Evolutionary conservation across 1,140 invertebrate species (phyloP), one percentile per base, ranked within the genome.

Genomic region (Drosophila kepulauana): DNA sequence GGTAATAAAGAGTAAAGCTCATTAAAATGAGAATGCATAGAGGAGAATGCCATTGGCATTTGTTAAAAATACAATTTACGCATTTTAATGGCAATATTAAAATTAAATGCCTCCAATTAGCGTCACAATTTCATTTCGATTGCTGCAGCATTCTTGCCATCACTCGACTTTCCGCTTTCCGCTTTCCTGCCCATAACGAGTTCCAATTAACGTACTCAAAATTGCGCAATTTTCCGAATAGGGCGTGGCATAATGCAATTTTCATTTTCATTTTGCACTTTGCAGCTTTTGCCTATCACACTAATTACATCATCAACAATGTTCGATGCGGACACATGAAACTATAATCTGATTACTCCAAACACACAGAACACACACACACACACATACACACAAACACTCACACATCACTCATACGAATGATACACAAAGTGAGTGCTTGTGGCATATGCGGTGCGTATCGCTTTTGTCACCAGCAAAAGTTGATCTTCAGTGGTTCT

Each of bases 291-390:
- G 65, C 66, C 71, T 63, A 76, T 86, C 63, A 69, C 76, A 79
- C 72, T 80, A 71, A 82, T 82, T 88, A 73, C 64, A 71, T 51
- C 58, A 82, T 77, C 77, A 77, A 78, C 52, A 66, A 58, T 62
- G 66, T 78, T 82, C 63, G 77, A 79, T 79, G 61, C 65, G 64
- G 65, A 69, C 51, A 76, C 75, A 79, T 73, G 54, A 74, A 88
- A 82, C 69, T 82, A 80, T 87, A 87, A 87, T 88, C 82, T 74
- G 69, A 88, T 88, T 86, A 87, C 67, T 38, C 33, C 38, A 41
- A 16, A 52, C 20, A 57, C 35, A 5, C 16, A 28, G 20, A 4
- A 25, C 46, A 62, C 41, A 43, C 7, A 49, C 25, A 54, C 41
- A 43, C 38, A 61, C 41, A 59, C 33, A 56, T 16, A 48, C 15